Evolutionary conservation across 2,888 invertebrate species (phyloP).

Genomic region (Quadroppia sp.): DNA sequence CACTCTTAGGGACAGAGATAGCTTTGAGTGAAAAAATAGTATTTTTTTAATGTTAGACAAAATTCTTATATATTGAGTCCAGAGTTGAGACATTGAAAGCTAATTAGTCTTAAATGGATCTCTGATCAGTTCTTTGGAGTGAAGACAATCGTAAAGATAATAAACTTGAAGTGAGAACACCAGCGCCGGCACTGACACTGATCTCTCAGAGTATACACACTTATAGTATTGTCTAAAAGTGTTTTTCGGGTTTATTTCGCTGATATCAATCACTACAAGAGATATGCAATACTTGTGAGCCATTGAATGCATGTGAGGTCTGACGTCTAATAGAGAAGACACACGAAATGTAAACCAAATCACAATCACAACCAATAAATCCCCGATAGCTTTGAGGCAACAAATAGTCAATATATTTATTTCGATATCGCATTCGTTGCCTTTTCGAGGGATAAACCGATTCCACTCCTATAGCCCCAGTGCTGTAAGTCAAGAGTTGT

Average conservation of each 20-base stretch:
- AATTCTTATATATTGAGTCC: neutral
- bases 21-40: neutral
- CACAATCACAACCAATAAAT: neutral
- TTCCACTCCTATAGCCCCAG: neutral
- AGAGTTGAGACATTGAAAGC: neutral
- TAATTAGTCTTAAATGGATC: conserved; percentile 9
- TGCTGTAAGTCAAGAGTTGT: neutral
- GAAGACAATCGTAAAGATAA: conserved; percentile 17
- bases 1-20: neutral
- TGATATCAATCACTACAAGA: neutral
- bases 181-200: neutral
- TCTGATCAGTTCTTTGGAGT: neutral
- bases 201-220: neutral
- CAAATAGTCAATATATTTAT: conserved; percentile 8
- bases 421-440: no score
- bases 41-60: neutral
- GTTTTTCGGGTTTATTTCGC: neutral
- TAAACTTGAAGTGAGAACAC: conserved; percentile 21
- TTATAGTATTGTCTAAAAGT: neutral
- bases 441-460: no score
- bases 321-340: neutral
- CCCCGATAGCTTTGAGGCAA: neutral
- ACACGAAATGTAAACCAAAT: neutral
- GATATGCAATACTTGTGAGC: neutral
- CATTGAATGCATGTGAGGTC: conserved; percentile 25